Percentiles rank a stretch among this genome's conserved stretches.
Conservation (phyloP, 1,140 invertebrate genomes). For the Papilio dardanus region DNA sequence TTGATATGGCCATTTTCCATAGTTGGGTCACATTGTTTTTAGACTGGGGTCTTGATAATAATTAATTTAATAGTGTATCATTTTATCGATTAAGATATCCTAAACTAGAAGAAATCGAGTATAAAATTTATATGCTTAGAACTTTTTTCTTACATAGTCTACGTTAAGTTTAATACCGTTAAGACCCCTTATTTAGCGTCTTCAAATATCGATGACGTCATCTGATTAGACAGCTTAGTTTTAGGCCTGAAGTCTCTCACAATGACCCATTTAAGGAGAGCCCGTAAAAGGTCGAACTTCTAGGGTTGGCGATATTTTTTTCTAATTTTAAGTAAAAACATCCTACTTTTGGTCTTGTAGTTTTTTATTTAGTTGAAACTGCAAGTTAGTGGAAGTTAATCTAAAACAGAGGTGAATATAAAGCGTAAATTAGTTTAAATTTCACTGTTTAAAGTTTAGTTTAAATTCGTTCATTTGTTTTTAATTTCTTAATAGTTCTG, state of each 20-base stretch:
- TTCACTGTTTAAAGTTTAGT: too few species aligned
- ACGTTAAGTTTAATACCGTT: too few species aligned
- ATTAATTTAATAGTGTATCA: background rate
- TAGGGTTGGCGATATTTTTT: background rate
- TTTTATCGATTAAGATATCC: background rate
- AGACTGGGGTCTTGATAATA: background rate
- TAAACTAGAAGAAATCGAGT: background rate
- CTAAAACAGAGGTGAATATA: too few species aligned
- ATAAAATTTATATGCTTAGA: background rate
- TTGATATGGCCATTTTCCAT: too few species aligned
- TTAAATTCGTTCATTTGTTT: too few species aligned
- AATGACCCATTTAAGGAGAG: conserved; percentile 18
- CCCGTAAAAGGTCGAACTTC: background rate
- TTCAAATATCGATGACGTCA: background rate
- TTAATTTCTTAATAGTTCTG: too few species aligned
- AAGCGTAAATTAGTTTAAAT: too few species aligned
- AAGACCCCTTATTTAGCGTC: background rate
- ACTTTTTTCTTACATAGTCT: background rate
- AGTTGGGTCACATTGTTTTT: background rate
- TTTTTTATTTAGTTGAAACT: too few species aligned
- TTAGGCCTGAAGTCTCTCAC: conserved; percentile 24
- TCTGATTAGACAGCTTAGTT: background rate
- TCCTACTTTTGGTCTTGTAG: too few species aligned
- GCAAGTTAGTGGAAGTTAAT: too few species aligned
- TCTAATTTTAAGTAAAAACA: too few species aligned